Base-by-base conservation (phyloP, 2,113 vertebrate genomes). In the Seriola quinqueradiata region DNA sequence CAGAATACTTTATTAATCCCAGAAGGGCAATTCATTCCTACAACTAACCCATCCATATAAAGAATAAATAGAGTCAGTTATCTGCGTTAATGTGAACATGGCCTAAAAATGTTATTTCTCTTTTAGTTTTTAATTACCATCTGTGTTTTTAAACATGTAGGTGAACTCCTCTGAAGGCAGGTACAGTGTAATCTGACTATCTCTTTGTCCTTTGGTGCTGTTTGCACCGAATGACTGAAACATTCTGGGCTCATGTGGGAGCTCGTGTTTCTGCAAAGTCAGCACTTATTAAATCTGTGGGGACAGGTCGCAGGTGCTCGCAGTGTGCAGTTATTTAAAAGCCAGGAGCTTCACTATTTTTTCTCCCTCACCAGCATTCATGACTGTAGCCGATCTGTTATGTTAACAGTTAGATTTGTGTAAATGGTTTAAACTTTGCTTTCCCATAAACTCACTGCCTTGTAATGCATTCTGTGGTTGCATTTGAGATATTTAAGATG, bases 361-460 rank as follows among this genome's bases (percentile, higher is more conserved):
- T 28, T 40, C 61, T 23, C 57, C 42, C 19, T 87, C 83, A 80
- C 86, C 87, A 84, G 71, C 84, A 60, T 81, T 86, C 38, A 28
- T 40, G 78, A 57, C 60, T 50, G 28, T 48, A 69, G 69, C 79
- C 57, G 16, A 74, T 82, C 68, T 23, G 34, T 64, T 63, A 50
- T 66, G 58, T 63, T 50, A 70, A 68, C 74, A 19, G 48, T 79
- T 79, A 5, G 42, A 21, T 68, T 32, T 36, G 44, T 85, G 55
- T 19, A 46, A 80, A 69, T 70, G 67, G 12, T 65, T 79, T 28
- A 55, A 5, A 57, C 7, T 32, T 7, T 1, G 38, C 11, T 8
- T 59, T 66, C 17, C 63, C 69, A 52, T 68, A 9, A 73, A 52
- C 60, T 32, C 77, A 23, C 78, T 75, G 83, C 88, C 16, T 85